Evolutionary conservation across 2,888 invertebrate genomes (phyloP), one percentile per base, ranked within the genome.

Genomic region (Melanchra persicariae): DNA sequence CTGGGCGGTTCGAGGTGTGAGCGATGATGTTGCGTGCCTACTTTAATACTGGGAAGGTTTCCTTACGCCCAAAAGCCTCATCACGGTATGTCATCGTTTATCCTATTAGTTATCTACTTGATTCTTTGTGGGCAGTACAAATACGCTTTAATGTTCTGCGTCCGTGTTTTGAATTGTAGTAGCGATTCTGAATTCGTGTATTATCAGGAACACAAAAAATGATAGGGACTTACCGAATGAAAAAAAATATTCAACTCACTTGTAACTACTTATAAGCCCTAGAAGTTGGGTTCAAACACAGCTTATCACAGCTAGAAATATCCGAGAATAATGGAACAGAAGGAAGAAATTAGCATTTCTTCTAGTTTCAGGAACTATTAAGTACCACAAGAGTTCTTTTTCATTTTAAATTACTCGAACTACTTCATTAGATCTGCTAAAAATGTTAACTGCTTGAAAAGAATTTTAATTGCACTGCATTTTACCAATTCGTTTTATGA

Each of bases 11-110:
- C 84, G 85, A 90, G 89, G 89, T 90, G 89, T 94, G 93, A 93
- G 91, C 90, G 92, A 94, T 94, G 93, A 94, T 91, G 90, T 88
- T 88, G 93, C 92, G 90, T 91, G 90, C 90, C 86, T 91, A 87
- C 88, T 86, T 85, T 87, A 87, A 88, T 87, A 88, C 85, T 89
- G 82, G 52, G 54, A 83, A 85, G 85, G 84, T 87, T 87, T 80
- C 65, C 77, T 71, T 74, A 60, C 60, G 60, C 65, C 59, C 77
- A 61, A 70, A 85, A 84, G 71, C 71, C 73, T 70, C 78, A 78
- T 79, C 77, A 79, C 52, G 70, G 66, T 84, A 77, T 73, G 65
- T 79, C 79, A 79, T 80, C 79, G 64, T 74, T 86, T 82, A 84
- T 84, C 79, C 84, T 79, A 76, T 78, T 81, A 71, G 47, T n/a